A percentile compares a stretch with the other conserved stretches of the same genome.
phyloP scores from a whole-genome alignment of 2,797 vertebrate genomes.

The Ispidina picta region DNA sequence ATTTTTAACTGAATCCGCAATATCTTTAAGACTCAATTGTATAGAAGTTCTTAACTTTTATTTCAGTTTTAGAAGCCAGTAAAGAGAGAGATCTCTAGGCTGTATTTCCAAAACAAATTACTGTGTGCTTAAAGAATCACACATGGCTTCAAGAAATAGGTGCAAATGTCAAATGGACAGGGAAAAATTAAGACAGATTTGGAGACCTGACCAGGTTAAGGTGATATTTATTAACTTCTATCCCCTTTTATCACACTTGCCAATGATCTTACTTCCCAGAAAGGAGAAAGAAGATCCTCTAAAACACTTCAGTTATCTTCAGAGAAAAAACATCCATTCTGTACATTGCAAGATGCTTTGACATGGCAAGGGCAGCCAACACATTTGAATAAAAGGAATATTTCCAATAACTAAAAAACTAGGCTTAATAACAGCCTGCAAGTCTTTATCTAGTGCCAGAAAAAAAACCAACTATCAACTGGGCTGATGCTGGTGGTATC shows the following conservation, averaged over 20 bases:
- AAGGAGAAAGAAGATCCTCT: background rate
- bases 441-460: background rate
- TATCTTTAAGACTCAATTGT: slow-evolving; percentile 43
- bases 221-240: background rate
- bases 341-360: background rate
- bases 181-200: slow-evolving; percentile 20
- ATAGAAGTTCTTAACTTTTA: slow-evolving; percentile 14
- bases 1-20: slow-evolving; percentile 42
- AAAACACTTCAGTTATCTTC: background rate
- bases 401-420: background rate
- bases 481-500: background rate
- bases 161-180: background rate
- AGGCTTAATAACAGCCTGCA: background rate
- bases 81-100: slow-evolving; percentile 14
- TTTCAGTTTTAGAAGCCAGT: slow-evolving; percentile 22
- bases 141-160: slow-evolving; percentile 23
- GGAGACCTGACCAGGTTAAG: background rate
- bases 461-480: accelerated
- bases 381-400: background rate
- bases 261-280: background rate
- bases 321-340: background rate
- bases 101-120: slow-evolving; percentile 45
- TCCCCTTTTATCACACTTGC: background rate
- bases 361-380: background rate
- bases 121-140: background rate